Conservation (phyloP, 37 sponge, comb jelly and placozoan species). For the Lycopodina hypogea region DNA sequence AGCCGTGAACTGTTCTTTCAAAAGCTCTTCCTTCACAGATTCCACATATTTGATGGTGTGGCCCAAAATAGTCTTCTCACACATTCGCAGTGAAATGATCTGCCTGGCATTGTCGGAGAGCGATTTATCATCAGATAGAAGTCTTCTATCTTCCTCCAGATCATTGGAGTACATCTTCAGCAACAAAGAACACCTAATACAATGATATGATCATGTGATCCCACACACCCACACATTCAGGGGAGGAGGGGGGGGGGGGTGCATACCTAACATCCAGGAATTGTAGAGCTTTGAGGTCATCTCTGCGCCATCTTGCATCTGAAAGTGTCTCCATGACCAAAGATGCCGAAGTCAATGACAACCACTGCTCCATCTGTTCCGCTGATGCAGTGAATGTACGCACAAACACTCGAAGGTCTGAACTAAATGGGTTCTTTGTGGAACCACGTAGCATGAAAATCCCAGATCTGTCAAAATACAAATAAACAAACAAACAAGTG, state of each 20-base stretch:
- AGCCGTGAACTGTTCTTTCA: too few species aligned
- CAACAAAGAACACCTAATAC: conserved; percentile 49
- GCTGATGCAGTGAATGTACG: conserved; percentile 53
- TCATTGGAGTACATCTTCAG: conserved; percentile 46
- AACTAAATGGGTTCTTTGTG: conserved; percentile 27
- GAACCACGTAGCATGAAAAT: conserved; percentile 11
- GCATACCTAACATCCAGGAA: conserved; percentile 58
- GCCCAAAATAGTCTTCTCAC: conserved; percentile 48
- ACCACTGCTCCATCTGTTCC: conserved; percentile 30
- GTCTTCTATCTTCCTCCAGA: conserved; percentile 18
- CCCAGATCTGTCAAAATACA: conserved; percentile 43
- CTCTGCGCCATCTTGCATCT: not conserved
- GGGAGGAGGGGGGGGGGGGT: not conserved
- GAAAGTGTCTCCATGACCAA: conserved; percentile 1
- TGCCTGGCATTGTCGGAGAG: conserved; percentile 8
- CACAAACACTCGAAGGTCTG: conserved; percentile 42
- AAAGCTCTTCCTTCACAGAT: not conserved
- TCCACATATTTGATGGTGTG: conserved; percentile 18
- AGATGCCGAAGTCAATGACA: not conserved
- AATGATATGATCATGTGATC: not conserved
- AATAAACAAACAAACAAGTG: too few species aligned
- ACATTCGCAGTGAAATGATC: conserved; percentile 26
- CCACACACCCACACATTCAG: not conserved
- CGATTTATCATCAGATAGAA: not conserved
- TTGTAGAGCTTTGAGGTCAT: conserved; percentile 43